Percentiles rank a stretch among this genome's conserved stretches.
Evolutionary conservation across 2,888 invertebrate species (phyloP).

Genomic region (Tridacna gigas): DNA sequence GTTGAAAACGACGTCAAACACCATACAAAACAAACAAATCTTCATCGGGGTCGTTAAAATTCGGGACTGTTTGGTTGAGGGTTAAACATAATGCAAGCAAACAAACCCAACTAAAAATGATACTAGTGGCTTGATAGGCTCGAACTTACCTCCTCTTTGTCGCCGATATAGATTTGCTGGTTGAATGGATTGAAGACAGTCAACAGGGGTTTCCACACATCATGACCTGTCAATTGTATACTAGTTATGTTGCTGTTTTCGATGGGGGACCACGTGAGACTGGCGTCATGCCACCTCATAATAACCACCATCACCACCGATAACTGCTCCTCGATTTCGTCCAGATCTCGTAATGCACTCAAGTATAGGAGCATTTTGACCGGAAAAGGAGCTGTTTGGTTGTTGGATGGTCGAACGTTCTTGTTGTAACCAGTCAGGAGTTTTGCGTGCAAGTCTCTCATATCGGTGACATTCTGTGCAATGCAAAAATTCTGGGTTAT

Average conservation of each 20-base stretch:
- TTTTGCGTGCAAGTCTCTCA: slow-evolving; percentile 9
- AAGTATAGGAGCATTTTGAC: background rate
- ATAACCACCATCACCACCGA: slow-evolving; percentile 17
- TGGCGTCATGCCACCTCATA: slow-evolving; percentile 10
- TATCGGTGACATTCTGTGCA: slow-evolving; percentile 14
- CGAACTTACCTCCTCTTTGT: slow-evolving; percentile 18
- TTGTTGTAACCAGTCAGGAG: slow-evolving; percentile 26
- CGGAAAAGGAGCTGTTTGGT: slow-evolving; percentile 7
- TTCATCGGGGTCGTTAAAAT: no score
- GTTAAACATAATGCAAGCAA: no score
- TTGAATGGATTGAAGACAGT: slow-evolving; percentile 25
- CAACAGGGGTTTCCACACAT: slow-evolving; percentile 26
- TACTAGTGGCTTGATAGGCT: no score
- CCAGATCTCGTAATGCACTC: slow-evolving; percentile 16
- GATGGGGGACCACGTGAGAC: slow-evolving; percentile 7
- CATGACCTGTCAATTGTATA: slow-evolving; percentile 11
- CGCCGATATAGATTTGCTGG: slow-evolving; percentile 14
- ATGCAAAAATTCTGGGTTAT: background rate
- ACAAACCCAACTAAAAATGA: no score
- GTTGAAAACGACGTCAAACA: no score
- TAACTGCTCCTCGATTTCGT: slow-evolving; percentile 18
- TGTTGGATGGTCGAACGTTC: slow-evolving; percentile 21
- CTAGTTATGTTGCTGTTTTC: slow-evolving; percentile 1
- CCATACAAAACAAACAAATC: no score
- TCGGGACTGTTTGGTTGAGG: no score